A percentile compares a stretch with the other conserved stretches of the same genome.
These are phyloP conservation scores for Catajapyx aquilonaris DNA, from an alignment of 1,140 invertebrate species.

Conservation along the genomic window DNA sequence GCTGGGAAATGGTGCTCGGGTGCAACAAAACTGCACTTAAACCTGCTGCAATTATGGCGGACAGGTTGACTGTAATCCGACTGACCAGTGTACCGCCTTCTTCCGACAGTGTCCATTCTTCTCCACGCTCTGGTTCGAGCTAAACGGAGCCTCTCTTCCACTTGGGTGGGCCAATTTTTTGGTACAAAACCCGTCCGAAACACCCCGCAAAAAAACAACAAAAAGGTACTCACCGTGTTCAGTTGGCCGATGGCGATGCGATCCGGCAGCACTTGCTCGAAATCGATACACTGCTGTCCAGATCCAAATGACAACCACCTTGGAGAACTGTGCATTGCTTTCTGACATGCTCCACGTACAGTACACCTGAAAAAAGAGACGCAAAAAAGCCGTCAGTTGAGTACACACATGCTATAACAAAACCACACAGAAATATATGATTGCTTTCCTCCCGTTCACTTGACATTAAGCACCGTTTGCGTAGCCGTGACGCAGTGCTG, in stretches of 20 bases:
- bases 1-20: too few relatives aligned
- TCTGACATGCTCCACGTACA: slow-evolving; percentile 64
- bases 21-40: too few relatives aligned
- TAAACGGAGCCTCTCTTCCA: neutral
- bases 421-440: too few relatives aligned
- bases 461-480: too few relatives aligned
- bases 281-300: slow-evolving; percentile 86
- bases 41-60: too few relatives aligned
- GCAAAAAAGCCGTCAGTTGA: too few relatives aligned
- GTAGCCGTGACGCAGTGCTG: too few relatives aligned
- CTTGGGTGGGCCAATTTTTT: neutral
- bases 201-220: slow-evolving; percentile 6
- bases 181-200: neutral
- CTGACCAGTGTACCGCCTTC: too few relatives aligned
- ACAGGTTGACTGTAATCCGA: too few relatives aligned
- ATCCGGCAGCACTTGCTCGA: slow-evolving; percentile 77
- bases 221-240: slow-evolving; percentile 33
- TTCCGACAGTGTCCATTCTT: too few relatives aligned
- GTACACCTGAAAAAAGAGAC: slow-evolving; percentile 42
- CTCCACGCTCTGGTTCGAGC: neutral
- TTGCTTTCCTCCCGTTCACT: too few relatives aligned
- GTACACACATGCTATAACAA: too few relatives aligned
- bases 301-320: slow-evolving; percentile 80
- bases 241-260: slow-evolving; percentile 68
- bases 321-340: slow-evolving; percentile 68